phyloP scores from a whole-genome alignment of 1,140 invertebrate species.

The Drosophila ercepeae region DNA sequence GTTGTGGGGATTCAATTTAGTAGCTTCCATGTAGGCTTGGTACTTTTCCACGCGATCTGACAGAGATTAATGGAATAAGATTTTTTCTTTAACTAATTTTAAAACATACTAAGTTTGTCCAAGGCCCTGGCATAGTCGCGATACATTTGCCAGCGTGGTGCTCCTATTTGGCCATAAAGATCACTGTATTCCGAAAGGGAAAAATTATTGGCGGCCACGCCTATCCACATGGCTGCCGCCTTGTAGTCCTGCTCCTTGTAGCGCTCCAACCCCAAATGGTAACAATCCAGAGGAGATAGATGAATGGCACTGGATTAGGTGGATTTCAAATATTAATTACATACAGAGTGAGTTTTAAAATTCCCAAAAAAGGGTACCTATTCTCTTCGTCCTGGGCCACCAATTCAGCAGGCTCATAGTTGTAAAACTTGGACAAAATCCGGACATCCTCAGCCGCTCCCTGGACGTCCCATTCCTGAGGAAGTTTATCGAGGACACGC shows the following conservation, averaged over 20 bases:
- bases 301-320: conserved; percentile 19
- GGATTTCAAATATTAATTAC: not conserved
- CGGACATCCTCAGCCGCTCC: conserved; percentile 14
- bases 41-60: conserved; percentile 11
- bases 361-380: not conserved
- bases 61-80: not conserved
- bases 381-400: not conserved
- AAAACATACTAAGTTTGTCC: conserved; percentile 23
- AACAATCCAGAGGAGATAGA: conserved; percentile 44
- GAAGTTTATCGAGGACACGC: conserved; percentile 11
- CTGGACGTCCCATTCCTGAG: not conserved
- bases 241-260: conserved; percentile 15
- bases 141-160: conserved; percentile 31
- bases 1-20: conserved; percentile 2
- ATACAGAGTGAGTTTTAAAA: not conserved
- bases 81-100: not conserved
- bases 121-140: conserved; percentile 34
- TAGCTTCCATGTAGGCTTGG: conserved; percentile 4
- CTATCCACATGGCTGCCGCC: conserved; percentile 46
- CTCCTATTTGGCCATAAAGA: conserved; percentile 19
- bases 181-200: conserved; percentile 6
- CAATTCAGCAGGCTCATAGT: conserved; percentile 18
- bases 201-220: conserved; percentile 29
- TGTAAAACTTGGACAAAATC: conserved; percentile 35
- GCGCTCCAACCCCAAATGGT: conserved; percentile 43